These are phyloP conservation scores for Enteromius radiatus DNA, from an alignment of 2,797 vertebrate species.

Conservation along the genomic window DNA sequence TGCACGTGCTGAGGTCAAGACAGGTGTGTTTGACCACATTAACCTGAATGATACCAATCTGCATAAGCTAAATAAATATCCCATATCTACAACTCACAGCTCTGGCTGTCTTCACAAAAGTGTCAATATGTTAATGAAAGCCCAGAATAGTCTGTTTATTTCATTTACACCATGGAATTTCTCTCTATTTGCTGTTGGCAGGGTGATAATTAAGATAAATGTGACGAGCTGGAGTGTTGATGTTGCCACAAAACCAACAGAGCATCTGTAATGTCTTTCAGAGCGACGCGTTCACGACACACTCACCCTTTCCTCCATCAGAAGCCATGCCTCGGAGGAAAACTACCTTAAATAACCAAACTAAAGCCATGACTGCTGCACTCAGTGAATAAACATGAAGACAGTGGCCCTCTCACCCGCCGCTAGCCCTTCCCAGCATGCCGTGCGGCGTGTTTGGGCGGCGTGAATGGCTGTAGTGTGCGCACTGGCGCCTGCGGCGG, in stretches of 20 bases:
- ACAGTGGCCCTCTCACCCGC: slow-evolving; percentile 36
- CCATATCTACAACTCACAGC: not conserved
- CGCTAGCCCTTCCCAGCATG: slow-evolving; percentile 28
- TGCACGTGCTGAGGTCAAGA: slow-evolving; percentile 17
- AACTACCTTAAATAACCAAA: slow-evolving; percentile 65
- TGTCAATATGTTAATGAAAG: not conserved
- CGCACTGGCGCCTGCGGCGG: slow-evolving; percentile 33
- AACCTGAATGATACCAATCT: not conserved
- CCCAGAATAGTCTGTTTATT: slow-evolving; percentile 14
- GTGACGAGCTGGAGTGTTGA: not conserved
- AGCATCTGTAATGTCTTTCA: slow-evolving; percentile 26
- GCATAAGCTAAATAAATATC: not conserved
- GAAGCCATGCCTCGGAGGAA: slow-evolving; percentile 57
- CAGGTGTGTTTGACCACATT: slow-evolving; percentile 44
- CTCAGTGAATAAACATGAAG: slow-evolving; percentile 20
- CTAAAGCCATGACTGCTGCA: slow-evolving; percentile 6
- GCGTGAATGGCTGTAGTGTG: slow-evolving; percentile 35
- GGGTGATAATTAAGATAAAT: slow-evolving; percentile 17
- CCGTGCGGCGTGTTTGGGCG: slow-evolving; percentile 4
- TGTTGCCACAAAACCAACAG: slow-evolving; percentile 16
- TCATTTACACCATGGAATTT: not conserved
- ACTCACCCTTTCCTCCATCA: slow-evolving; percentile 55
- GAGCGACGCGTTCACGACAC: slow-evolving; percentile 51
- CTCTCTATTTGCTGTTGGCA: not conserved
- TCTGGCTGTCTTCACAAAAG: not conserved